phyloP scores from a whole-genome alignment of 1,140 invertebrate species.

The Babylonia areolata region DNA sequence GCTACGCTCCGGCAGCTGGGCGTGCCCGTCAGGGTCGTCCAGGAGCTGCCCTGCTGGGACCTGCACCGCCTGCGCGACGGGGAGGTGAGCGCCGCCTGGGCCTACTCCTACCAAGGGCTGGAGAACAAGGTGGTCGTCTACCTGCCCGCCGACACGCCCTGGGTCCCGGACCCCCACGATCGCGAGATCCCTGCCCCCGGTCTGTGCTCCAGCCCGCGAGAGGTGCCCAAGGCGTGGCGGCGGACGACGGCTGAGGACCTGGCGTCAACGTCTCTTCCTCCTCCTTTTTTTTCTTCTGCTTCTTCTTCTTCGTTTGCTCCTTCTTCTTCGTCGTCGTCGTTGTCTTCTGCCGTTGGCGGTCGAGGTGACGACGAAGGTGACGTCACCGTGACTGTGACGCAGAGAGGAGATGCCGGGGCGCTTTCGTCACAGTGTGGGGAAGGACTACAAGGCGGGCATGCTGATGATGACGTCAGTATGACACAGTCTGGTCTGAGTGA shows the following conservation, averaged over 20 bases:
- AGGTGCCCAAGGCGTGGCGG: background rate
- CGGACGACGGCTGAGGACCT: slow-evolving; percentile 15
- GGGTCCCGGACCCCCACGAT: background rate
- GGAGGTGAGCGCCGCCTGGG: slow-evolving; percentile 37
- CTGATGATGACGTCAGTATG: too few species aligned
- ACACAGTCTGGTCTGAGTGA: too few species aligned
- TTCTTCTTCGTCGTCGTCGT: too few species aligned
- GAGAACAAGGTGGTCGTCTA: slow-evolving; percentile 49
- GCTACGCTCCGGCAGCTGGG: background rate
- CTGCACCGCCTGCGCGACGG: background rate
- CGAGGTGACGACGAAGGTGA: background rate
- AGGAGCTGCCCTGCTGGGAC: slow-evolving; percentile 15
- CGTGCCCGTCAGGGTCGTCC: slow-evolving; percentile 2
- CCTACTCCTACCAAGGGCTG: slow-evolving; percentile 48
- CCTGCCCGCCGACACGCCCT: slow-evolving; percentile 39
- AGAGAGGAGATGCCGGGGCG: background rate
- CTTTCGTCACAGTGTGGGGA: too few species aligned
- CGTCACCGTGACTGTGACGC: background rate
- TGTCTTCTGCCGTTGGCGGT: background rate
- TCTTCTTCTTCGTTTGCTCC: too few species aligned
- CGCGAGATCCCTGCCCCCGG: slow-evolving; percentile 27
- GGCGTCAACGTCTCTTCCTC: background rate
- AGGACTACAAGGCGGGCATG: too few species aligned
- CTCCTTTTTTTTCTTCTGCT: background rate
- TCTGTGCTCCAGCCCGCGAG: slow-evolving; percentile 15